Conservation (phyloP, 2,113 vertebrate genomes). For the Amazona guildingii region DNA sequence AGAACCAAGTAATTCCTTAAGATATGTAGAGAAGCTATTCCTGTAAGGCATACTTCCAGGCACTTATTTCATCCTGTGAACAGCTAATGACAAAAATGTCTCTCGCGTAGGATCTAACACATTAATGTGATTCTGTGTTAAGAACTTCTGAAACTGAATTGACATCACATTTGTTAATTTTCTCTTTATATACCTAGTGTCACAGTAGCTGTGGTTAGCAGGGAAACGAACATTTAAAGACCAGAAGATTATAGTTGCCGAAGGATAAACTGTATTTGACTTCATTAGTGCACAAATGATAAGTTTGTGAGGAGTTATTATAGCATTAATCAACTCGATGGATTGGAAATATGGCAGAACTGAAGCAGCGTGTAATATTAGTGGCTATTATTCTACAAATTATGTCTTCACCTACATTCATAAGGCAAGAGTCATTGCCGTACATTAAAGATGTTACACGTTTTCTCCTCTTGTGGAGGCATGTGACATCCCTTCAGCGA, state of each 20-base stretch:
- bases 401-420: slow-evolving; percentile 80
- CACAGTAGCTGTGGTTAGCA: slow-evolving; percentile 45
- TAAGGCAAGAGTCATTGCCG: slow-evolving; percentile 72
- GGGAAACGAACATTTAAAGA: slow-evolving; percentile 64
- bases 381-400: slow-evolving; percentile 84
- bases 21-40: slow-evolving; percentile 4
- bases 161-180: slow-evolving; percentile 56
- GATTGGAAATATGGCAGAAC: slow-evolving; percentile 84
- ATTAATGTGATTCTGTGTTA: slow-evolving; percentile 10
- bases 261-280: slow-evolving; percentile 83
- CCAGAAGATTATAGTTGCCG: slow-evolving; percentile 75
- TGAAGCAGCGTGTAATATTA: slow-evolving; percentile 81
- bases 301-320: slow-evolving; percentile 84
- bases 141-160: slow-evolving; percentile 51
- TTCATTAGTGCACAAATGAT: slow-evolving; percentile 84
- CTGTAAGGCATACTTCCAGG: slow-evolving; percentile 15
- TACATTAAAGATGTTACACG: slow-evolving; percentile 61
- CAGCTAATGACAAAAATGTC: slow-evolving; percentile 12
- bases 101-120: slow-evolving; percentile 21
- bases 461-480: slow-evolving; percentile 32
- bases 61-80: slow-evolving; percentile 34
- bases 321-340: slow-evolving; percentile 86
- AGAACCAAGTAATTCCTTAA: slow-evolving; percentile 17
- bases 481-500: slow-evolving; percentile 1
- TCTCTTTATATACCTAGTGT: slow-evolving; percentile 22